Evolutionary conservation across 1,140 invertebrate genomes (phyloP), one percentile per base, ranked within the genome.

Genomic region (Aphis gossypii): DNA sequence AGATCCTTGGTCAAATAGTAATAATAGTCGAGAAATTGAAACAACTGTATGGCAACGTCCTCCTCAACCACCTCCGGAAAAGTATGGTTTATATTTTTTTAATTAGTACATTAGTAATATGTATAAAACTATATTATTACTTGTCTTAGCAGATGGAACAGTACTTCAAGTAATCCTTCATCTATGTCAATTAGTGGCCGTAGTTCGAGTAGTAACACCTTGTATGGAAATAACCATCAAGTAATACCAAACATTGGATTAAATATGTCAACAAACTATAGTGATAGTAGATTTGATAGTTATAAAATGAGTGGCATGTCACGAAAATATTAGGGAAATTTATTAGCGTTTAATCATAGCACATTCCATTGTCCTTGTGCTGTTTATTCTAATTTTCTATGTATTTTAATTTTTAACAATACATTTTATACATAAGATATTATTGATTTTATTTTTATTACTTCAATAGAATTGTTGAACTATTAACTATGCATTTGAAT

Each of bases 41-140:
- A 84, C 92, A 83, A n/a, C 82, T n/a, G 92, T 93, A 25, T 93
- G 92, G 92, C 92, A 93, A 86, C 92, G 92, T 56, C 92, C 92
- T 41, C 92, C 92, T 41, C 92, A 93, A 93, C 92, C 92, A 25
- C 92, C 92, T 25, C 25, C 92, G 21, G 92, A 93, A 23, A 93
- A 93, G 92, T 93, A 93, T 93, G 92, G 41, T 21, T 0, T 18
- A 76, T n/a, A n/a, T 76, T 18, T 20, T 14, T 83, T 51, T n/a
- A 68, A 60, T 91, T 20, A 18, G 6, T n/a, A 3, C n/a, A n/a
- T n/a, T n/a, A n/a, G 60, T 76, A 5, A 76, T 30, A n/a, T 76
- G 9, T 46, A 48, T 35, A 21, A 82, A 82, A 92, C 20, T 14
- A 11, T 54, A 35, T 23, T 21, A 68, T 76, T 60, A 48, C 60